phyloP scores from a whole-genome alignment of 2,797 vertebrate species.

The Diplodus sargus region DNA sequence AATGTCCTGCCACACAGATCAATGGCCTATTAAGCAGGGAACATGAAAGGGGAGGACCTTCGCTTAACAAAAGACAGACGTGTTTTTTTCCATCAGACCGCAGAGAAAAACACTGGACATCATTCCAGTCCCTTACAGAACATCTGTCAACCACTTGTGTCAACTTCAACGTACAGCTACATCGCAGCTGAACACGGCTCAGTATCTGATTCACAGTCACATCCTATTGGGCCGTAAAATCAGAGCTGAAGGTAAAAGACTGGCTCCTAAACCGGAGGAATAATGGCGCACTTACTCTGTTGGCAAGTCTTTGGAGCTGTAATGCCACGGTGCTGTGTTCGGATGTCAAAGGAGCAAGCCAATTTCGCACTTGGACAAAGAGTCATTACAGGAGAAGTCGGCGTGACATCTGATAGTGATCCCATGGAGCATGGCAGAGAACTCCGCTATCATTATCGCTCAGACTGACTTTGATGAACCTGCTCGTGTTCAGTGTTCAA shows the following conservation, averaged over 20 bases:
- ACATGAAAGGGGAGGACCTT: constrained; percentile 61
- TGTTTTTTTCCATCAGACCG: constrained; percentile 50
- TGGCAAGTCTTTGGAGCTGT: constrained; percentile 30
- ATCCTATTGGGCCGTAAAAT: constrained; percentile 40
- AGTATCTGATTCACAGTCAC: constrained; percentile 20
- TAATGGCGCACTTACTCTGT: constrained; percentile 40
- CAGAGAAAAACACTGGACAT: constrained; percentile 51
- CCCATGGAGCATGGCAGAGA: constrained; percentile 22
- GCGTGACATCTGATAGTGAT: constrained; percentile 59
- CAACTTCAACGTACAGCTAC: not conserved
- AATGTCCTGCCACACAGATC: constrained; percentile 63
- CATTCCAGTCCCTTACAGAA: constrained; percentile 28
- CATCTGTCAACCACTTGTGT: constrained; percentile 39
- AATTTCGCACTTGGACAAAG: constrained; percentile 67
- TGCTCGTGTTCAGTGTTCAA: constrained; percentile 7
- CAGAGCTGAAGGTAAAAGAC: constrained; percentile 32
- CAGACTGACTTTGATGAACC: constrained; percentile 48
- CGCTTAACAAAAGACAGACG: constrained; percentile 37
- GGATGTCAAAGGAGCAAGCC: constrained; percentile 59
- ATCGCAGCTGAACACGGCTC: not conserved
- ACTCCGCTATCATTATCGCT: constrained; percentile 38
- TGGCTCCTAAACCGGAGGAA: constrained; percentile 25
- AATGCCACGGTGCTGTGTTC: constrained; percentile 35
- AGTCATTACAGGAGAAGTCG: constrained; percentile 60
- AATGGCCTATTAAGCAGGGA: constrained; percentile 69